Base-by-base conservation (phyloP, 2,113 vertebrate species). In the Amphilophus citrinellus region DNA sequence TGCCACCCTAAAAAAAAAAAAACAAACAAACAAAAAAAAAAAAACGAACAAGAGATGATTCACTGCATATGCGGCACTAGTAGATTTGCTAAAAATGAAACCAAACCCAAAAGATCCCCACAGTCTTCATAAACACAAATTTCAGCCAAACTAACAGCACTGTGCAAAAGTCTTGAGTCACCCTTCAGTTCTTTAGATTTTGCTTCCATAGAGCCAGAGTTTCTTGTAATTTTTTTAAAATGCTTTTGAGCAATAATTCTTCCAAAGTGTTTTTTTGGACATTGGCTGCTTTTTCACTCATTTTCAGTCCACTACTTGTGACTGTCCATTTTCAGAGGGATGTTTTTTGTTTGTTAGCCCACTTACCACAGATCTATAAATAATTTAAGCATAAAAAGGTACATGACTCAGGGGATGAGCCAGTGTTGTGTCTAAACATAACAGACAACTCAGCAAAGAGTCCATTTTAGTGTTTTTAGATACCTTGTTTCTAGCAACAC, bases 1-100 rank as follows among this genome's bases (percentile, higher is more conserved):
- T 99, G 61, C 97, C 97, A 3, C 98, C 98, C 98, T 99, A 88
- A 37, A 83, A 35, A 35, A 92, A 65, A 18, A 3, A 1, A 24
- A 24, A 24, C 24, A 24, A 30, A 30, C 30, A 30, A 30, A 27
- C 27, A 27, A 35, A 83, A 63, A 6, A 27, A 35, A 83, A 63
- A 6, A 22, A 65, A 77, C 57, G 92, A 60, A 20, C 47, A 50
- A 30, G 59, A 73, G 3, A 87, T 47, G 77, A 91, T 24, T 89
- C 79, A 88, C 15, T 32, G 44, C 77, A 80, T 56, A 63, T 24
- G 10, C 35, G 75, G 47, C 47, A 80, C 5, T 58, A 30, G 56
- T 20, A 11, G 58, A 77, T 86, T 82, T 22, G 22, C 3, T 35
- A 6, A 8, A 15, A 30, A 80, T 80, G 32, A 44, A 56, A 75